Percentiles rank a stretch among this genome's conserved stretches.
These are phyloP conservation scores for Agrotis segetum DNA, from an alignment of 2,888 invertebrate species.

Conservation along the genomic window DNA sequence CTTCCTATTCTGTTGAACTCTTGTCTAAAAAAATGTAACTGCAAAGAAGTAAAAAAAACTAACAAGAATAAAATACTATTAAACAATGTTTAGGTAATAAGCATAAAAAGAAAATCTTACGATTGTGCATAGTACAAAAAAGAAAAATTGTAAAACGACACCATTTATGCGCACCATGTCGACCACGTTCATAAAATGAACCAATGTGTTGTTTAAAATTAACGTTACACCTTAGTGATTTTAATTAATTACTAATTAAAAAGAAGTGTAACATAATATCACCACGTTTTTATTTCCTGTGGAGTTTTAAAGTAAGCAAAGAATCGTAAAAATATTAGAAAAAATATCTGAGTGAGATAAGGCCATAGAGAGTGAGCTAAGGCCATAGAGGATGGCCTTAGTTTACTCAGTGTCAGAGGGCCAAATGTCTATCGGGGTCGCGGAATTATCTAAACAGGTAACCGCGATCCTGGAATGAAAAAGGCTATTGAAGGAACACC, in stretches of 20 bases:
- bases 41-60: no score
- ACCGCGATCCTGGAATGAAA: no score
- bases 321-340: not conserved
- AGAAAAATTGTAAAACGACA: not conserved
- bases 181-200: conserved; percentile 3
- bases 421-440: no score
- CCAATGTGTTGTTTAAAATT: conserved; percentile 1
- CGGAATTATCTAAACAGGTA: no score
- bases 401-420: no score
- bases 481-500: no score
- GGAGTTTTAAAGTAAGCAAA: not conserved
- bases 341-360: no score
- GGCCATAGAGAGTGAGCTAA: no score
- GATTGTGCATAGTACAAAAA: conserved; percentile 16
- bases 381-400: no score
- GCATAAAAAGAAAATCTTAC: conserved; percentile 9
- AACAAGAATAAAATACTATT: no score
- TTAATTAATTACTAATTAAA: conserved; percentile 38
- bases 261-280: not conserved
- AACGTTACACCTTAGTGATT: conserved; percentile 30
- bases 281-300: not conserved
- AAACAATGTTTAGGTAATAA: no score
- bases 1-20: no score
- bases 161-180: conserved; percentile 18
- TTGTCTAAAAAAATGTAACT: not conserved